These are phyloP conservation scores for Centropus unirufus DNA, from an alignment of 2,113 vertebrate species.

Conservation along the genomic window DNA sequence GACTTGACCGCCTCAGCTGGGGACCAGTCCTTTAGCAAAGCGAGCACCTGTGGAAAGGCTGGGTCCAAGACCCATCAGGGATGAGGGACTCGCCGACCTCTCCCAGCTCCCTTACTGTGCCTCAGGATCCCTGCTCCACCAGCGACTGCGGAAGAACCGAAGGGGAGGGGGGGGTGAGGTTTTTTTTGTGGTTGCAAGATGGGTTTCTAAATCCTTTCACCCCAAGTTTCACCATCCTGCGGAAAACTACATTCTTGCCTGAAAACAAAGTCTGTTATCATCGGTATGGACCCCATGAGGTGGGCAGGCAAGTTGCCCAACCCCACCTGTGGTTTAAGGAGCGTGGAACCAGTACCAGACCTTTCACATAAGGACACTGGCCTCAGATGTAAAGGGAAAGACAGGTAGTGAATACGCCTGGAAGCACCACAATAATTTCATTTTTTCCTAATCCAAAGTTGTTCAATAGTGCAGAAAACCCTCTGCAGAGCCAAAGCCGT, in stretches of 20 bases:
- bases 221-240: not conserved
- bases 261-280: not conserved
- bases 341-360: not conserved
- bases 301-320: not conserved
- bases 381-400: not conserved
- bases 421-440: not conserved
- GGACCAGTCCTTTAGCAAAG: not conserved
- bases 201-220: not conserved
- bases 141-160: not conserved
- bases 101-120: fast-evolving
- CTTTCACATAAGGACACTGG: not conserved
- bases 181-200: not conserved
- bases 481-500: not conserved
- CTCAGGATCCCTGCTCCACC: fast-evolving
- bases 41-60: fast-evolving
- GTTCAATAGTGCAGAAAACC: not conserved
- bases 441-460: not conserved
- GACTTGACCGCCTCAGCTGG: fast-evolving
- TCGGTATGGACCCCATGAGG: not conserved
- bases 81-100: fast-evolving
- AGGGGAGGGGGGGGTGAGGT: not conserved
- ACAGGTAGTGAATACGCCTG: not conserved
- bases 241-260: not conserved
- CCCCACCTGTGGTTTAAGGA: not conserved
- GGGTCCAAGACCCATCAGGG: not conserved